Evolutionary conservation across 2,888 invertebrate genomes (phyloP), one percentile per base, ranked within the genome.

Genomic region (Netelia inedita): DNA sequence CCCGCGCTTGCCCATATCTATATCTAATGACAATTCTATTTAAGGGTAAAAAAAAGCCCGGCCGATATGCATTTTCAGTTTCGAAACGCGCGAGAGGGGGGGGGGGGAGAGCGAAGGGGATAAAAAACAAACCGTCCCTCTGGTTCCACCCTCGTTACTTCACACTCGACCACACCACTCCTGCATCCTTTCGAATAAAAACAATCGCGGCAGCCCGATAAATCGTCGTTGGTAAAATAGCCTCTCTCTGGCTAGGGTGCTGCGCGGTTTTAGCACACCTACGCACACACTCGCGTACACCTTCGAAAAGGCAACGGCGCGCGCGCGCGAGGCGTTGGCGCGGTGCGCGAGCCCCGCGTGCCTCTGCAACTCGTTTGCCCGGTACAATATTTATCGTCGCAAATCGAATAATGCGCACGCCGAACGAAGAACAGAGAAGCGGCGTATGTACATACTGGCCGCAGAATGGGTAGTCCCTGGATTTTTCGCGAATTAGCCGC

Each of bases 301-400:
- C 46, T 9, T 41, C 61, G 53, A n/a, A 8, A n/a, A 53, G n/a
- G 1, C n/a, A 16, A 14, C 53, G 53, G 11, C 3, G n/a, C 63
- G 9, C 55, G 68, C 76, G 46, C 61, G 74, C 35, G 6, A 3
- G 35, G 35, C 6, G 35, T 35, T 3, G 23, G n/a, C n/a, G n/a
- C n/a, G n/a, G n/a, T n/a, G n/a, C n/a, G 28, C 59, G 53, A 66
- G 46, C 28, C 28, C 10, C 57, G 72, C 6, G 35, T 55, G n/a
- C 65, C 10, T 19, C 61, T 35, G 57, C 57, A 66, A 16, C 71
- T 59, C 53, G 72, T 21, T 53, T 50, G 76, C 53, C 41, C 71
- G 63, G 68, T 69, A 79, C 87, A 88, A 89, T 90, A 90, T 90
- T 90, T 90, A 90, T 90, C 89, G 88, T 76, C 86, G 85, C 79